Evolutionary conservation across 2,797 vertebrate genomes (phyloP).

Genomic region (Clarias laeviceps): DNA sequence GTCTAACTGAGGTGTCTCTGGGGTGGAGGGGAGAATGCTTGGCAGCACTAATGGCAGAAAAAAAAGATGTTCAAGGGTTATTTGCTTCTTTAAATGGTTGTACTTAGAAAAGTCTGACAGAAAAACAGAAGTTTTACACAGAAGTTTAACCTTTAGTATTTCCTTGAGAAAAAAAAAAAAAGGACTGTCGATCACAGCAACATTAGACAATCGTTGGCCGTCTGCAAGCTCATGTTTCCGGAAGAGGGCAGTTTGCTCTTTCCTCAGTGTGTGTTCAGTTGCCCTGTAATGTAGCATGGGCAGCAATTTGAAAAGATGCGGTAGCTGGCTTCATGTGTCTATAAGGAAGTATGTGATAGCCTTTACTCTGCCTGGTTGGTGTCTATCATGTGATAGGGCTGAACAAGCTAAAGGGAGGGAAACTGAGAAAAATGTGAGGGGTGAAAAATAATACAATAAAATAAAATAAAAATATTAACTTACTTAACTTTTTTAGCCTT

Average conservation of each 20-base stretch:
- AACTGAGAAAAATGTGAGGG: not conserved
- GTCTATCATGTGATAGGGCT: not conserved
- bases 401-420: not conserved
- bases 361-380: not conserved
- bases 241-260: not conserved
- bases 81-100: constrained; percentile 1
- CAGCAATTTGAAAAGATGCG: not conserved
- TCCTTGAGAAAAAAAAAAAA: not conserved
- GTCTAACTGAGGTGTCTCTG: constrained; percentile 11
- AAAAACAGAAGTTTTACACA: not conserved
- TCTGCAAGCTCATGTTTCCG: not conserved
- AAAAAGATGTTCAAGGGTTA: not conserved
- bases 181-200: not conserved
- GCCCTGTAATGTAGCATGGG: not conserved
- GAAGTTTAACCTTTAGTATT: not conserved
- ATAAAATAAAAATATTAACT: not conserved
- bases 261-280: not conserved
- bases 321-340: not conserved
- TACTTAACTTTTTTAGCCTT: no score
- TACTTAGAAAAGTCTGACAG: not conserved
- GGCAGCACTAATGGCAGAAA: not conserved
- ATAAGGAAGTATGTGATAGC: not conserved
- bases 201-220: not conserved
- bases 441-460: not conserved
- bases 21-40: not conserved